Evolutionary conservation across 2,888 invertebrate species (phyloP), one percentile per base, ranked within the genome.

Genomic region (Rhagonycha lutea): DNA sequence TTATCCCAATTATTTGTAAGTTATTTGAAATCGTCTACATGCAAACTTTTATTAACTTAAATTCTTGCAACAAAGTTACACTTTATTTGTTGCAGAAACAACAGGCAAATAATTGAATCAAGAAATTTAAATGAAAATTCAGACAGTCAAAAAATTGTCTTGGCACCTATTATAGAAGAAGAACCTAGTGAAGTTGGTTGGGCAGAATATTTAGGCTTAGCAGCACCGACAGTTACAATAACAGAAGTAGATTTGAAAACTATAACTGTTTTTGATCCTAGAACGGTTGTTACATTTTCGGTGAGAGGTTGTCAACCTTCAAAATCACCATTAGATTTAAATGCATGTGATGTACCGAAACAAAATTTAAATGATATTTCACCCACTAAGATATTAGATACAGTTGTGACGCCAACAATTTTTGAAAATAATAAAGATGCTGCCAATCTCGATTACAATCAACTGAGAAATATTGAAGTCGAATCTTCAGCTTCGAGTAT

Each of bases 301-400:
- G 85, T 88, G 7, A 84, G 84, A 75, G 87, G 87, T n/a, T 88
- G 88, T 75, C 84, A 82, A 71, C 88, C 88, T 10, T 81, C 85
- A 23, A 80, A 79, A 60, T 79, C 88, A 69, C 88, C 88, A 3
- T 80, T 83, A 77, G 85, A 86, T 76, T 79, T 88, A 18, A 81
- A 84, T 26, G 79, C 79, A 61, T 86, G 86, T 75, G 72, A 80
- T 32, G 28, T 68, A 9, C 76, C 76, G 14, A 70, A 71, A 29
- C 62, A 68, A 47, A 29, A 69, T 5, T 32, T 70, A 8, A 67
- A 73, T 3, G 72, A 75, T 18, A 74, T 80, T 72, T 26, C 67
- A 11, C 77, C 79, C 4, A 70, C 74, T 4, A 26, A 73, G 9
- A 67, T 75, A 14, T 23, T 69, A 47, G 26, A 68, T 24, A 47